Evolutionary conservation across 2,797 vertebrate genomes (phyloP).

Genomic region (Pempheris klunzingeri): DNA sequence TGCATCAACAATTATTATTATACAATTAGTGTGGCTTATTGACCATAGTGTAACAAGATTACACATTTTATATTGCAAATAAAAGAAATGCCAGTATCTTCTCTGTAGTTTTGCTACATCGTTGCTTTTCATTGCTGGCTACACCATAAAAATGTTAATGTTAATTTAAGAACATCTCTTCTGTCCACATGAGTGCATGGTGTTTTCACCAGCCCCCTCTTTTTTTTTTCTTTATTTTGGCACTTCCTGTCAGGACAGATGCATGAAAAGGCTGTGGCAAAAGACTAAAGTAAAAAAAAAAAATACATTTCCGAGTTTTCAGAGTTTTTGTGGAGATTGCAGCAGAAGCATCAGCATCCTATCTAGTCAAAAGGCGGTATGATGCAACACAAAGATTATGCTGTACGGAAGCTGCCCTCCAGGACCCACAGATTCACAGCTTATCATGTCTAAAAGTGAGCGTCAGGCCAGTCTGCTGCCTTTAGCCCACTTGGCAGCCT

Average conservation of each 20-base stretch:
- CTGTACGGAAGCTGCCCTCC: constrained; percentile 46
- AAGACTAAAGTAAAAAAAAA: constrained; percentile 24
- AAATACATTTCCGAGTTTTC: constrained; percentile 11
- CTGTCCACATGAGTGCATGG: background rate
- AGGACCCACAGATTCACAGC: constrained; percentile 67
- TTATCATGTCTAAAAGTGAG: constrained; percentile 78
- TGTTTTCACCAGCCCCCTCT: background rate
- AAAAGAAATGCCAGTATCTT: background rate
- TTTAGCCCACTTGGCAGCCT: constrained; percentile 83
- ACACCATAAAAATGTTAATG: background rate
- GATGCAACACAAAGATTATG: constrained; percentile 56
- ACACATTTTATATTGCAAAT: background rate
- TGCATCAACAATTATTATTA: background rate
- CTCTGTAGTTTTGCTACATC: background rate
- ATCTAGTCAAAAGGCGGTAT: constrained; percentile 47
- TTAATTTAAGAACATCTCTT: constrained; percentile 4
- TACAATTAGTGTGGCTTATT: background rate
- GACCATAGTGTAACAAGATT: background rate
- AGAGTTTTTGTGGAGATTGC: constrained; percentile 33
- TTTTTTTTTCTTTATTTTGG: constrained; percentile 11
- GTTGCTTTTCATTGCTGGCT: background rate
- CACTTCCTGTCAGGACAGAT: constrained; percentile 15
- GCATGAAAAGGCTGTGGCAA: constrained; percentile 18
- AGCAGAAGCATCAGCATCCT: constrained; percentile 21
- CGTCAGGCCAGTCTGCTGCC: constrained; percentile 73